Base-by-base conservation (phyloP, 2,113 vertebrate species). In the Pseudorectes ferrugineus region DNA sequence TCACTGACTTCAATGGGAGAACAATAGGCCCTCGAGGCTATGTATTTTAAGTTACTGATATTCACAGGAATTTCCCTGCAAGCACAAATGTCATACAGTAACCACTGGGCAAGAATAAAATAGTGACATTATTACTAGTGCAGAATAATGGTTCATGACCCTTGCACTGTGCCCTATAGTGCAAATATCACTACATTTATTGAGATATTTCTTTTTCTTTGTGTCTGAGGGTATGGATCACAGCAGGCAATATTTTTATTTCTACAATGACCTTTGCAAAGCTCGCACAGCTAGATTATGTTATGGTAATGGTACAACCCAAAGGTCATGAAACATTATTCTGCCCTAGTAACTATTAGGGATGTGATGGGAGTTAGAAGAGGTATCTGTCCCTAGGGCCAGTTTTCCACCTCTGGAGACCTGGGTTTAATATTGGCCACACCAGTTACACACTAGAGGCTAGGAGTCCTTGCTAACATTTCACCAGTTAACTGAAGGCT, bases 281-380 rank as follows among this genome's bases (percentile, higher is more conserved):
- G 72, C 92, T 90, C 25, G 0, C 57, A 71, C 40, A 86, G 81
- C 68, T 88, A 73, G 80, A 92, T 93, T 89, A 87, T 48, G 57
- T 62, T 75, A 59, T 43, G 71, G 65, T 70, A 93, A 84, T 89
- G 67, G 92, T 86, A 94, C 67, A 88, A 90, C 59, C 63, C 92
- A 97, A 97, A 97, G 97, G 93, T 97, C 95, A 97, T 33, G 67
- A 80, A 96, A 94, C 57, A 96, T 97, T 94, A 97, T 97, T 97
- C 96, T 96, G 95, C 97, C 95, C 96, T 96, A 96, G 83, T 97
- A 97, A 97, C 85, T 94, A 40, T 59, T 58, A 84, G 83, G 91
- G 79, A 81, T 93, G 92, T 72, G 92, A 82, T 92, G 77, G 79
- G 62, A 89, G 51, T 94, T 70, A 68, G 79, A 57, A 72, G 68